Conservation (phyloP, 2,888 invertebrate genomes). For the Pimpla rufipes region DNA sequence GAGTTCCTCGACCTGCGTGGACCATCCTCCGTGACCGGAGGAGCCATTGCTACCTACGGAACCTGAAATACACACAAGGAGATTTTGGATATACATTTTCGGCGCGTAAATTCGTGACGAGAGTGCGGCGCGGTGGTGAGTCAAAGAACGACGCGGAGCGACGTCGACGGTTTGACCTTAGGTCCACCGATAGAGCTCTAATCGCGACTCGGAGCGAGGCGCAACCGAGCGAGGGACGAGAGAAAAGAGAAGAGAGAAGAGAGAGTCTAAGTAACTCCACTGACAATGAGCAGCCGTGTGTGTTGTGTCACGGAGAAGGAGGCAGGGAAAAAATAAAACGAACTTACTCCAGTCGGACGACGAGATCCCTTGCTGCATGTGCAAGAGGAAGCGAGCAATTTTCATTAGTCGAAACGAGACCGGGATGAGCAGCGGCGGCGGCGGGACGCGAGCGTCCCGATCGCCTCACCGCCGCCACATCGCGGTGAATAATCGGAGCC, state of each 20-base stretch:
- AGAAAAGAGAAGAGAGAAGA: background rate
- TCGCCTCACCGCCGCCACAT: constrained; percentile 8
- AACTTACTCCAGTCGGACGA: constrained; percentile 17
- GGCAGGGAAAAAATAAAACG: constrained; percentile 9
- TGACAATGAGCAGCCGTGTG: background rate
- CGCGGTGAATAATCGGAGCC: constrained; percentile 57
- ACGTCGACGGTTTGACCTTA: background rate
- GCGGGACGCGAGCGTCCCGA: constrained; percentile 42
- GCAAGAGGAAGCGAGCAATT: constrained; percentile 76
- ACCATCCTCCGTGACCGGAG: constrained; percentile 82
- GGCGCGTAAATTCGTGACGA: background rate
- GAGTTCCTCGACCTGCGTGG: constrained; percentile 88
- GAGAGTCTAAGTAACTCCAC: background rate
- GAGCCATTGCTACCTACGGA: constrained; percentile 82
- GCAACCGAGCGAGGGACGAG: background rate
- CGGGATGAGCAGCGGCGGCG: constrained; percentile 31
- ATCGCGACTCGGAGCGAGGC: background rate
- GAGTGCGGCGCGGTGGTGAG: too few relatives aligned
- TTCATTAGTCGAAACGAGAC: constrained; percentile 74
- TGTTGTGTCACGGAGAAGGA: background rate
- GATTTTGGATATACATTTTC: constrained; percentile 33
- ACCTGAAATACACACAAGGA: constrained; percentile 71
- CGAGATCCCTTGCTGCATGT: constrained; percentile 27
- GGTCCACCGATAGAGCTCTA: background rate
- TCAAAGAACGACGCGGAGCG: background rate